Percentiles rank a stretch among this genome's conserved stretches.
Conservation (phyloP, 2,888 invertebrate genomes). For the Hirtodrosophila histrioides region DNA sequence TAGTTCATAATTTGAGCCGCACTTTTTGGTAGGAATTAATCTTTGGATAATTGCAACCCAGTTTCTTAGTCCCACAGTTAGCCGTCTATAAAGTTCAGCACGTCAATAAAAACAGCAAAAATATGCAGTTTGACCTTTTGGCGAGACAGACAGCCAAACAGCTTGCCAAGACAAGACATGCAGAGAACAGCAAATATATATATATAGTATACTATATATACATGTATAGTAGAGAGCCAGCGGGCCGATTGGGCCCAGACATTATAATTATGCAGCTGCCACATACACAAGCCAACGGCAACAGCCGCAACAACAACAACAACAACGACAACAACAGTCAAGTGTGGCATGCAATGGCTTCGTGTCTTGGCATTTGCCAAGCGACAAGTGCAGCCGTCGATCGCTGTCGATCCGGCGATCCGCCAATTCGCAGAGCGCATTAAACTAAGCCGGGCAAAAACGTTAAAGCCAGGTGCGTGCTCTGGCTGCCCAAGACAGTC, state of each 20-base stretch:
- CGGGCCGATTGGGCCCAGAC: conserved; percentile 69
- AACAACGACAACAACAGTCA: conserved; percentile 23
- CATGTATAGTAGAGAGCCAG: conserved; percentile 40
- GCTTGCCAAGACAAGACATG: conserved; percentile 37
- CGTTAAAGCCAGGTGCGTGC: conserved; percentile 71
- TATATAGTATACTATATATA: not conserved
- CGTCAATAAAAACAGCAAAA: conserved; percentile 61
- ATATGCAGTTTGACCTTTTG: conserved; percentile 77
- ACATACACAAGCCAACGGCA: conserved; percentile 53
- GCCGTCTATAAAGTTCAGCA: conserved; percentile 62
- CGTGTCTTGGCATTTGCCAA: conserved; percentile 71
- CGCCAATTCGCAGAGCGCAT: conserved; percentile 59
- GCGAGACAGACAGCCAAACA: conserved; percentile 56
- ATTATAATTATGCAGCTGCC: conserved; percentile 79
- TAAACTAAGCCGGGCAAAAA: conserved; percentile 63
- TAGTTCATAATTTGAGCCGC: conserved; percentile 2
- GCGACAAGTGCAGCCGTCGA: conserved; percentile 76
- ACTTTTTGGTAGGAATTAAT: conserved; percentile 7
- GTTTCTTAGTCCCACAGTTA: conserved; percentile 51
- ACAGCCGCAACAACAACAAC: conserved; percentile 1
- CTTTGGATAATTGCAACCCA: conserved; percentile 25
- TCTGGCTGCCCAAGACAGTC: conserved; percentile 45
- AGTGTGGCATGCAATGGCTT: conserved; percentile 65
- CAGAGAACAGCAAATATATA: conserved; percentile 10
- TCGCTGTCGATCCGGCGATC: conserved; percentile 54